These are phyloP conservation scores for Ips typographus DNA, from an alignment of 1,140 invertebrate species.

Conservation along the genomic window DNA sequence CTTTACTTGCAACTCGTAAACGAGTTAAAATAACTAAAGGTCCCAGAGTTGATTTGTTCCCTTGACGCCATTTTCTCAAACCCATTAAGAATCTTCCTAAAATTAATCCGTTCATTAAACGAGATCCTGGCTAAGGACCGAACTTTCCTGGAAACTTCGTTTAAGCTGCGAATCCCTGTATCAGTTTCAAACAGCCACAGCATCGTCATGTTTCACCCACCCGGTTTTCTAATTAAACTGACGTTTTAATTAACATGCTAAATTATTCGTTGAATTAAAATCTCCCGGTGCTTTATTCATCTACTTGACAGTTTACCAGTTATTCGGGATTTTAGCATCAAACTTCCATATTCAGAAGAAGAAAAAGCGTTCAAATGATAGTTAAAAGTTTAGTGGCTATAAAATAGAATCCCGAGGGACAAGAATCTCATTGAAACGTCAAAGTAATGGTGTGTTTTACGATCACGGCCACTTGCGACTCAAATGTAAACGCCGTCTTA, in stretches of 20 bases:
- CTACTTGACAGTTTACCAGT: conserved; percentile 35
- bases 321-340: conserved; percentile 13
- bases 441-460: conserved; percentile 33
- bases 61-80: too few species aligned
- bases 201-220: conserved; percentile 45
- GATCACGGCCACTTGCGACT: conserved; percentile 3
- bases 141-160: conserved; percentile 24
- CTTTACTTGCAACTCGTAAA: too few species aligned
- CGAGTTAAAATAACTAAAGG: too few species aligned
- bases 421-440: conserved; percentile 24
- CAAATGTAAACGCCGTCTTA: conserved; percentile 6
- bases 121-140: conserved; percentile 1
- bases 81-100: not conserved
- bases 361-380: not conserved
- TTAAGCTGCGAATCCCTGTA: conserved; percentile 36
- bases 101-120: not conserved
- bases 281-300: conserved; percentile 48
- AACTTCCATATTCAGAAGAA: not conserved
- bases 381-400: conserved; percentile 16
- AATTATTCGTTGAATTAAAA: conserved; percentile 52
- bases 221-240: conserved; percentile 52
- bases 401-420: conserved; percentile 10
- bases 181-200: conserved; percentile 45
- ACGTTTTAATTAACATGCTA: conserved; percentile 54
- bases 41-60: too few species aligned